Conservation (phyloP, 1,140 invertebrate species). For the Centruroides vittatus region DNA sequence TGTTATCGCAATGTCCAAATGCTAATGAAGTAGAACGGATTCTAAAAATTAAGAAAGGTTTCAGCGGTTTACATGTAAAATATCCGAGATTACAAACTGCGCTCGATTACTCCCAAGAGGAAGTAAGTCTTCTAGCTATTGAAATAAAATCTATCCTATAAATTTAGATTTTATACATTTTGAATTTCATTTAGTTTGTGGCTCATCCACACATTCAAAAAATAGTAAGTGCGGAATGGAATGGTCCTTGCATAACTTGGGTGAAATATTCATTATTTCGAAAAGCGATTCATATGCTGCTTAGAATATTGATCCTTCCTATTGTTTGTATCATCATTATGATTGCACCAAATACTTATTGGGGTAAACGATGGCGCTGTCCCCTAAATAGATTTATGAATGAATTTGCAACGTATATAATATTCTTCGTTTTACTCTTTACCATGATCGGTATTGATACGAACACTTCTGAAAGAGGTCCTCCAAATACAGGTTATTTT, state of each 20-base stretch:
- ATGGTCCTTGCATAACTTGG: slow-evolving; percentile 40
- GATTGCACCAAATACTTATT: slow-evolving; percentile 34
- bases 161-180: not conserved
- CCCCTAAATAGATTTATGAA: slow-evolving; percentile 25
- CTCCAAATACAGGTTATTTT: slow-evolving; percentile 31
- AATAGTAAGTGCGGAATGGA: slow-evolving; percentile 38
- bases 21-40: slow-evolving; percentile 50
- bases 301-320: not conserved
- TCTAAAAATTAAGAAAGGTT: slow-evolving; percentile 35
- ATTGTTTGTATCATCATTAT: slow-evolving; percentile 17
- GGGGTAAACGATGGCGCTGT: slow-evolving; percentile 33
- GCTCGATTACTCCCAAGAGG: slow-evolving; percentile 53
- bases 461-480: slow-evolving; percentile 25
- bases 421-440: slow-evolving; percentile 45
- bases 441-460: slow-evolving; percentile 36
- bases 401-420: slow-evolving; percentile 40
- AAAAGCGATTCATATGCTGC: slow-evolving; percentile 24
- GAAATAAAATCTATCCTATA: not conserved
- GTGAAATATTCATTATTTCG: slow-evolving; percentile 33
- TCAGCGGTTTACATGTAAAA: slow-evolving; percentile 23
- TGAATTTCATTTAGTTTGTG: slow-evolving; percentile 39
- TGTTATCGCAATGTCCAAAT: slow-evolving; percentile 45
- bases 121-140: slow-evolving; percentile 24
- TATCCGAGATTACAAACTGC: slow-evolving; percentile 49
- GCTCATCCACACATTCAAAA: slow-evolving; percentile 58